These are phyloP conservation scores for Cataglyphis altisquamis DNA, from an alignment of 2,888 invertebrate genomes.

Conservation along the genomic window DNA sequence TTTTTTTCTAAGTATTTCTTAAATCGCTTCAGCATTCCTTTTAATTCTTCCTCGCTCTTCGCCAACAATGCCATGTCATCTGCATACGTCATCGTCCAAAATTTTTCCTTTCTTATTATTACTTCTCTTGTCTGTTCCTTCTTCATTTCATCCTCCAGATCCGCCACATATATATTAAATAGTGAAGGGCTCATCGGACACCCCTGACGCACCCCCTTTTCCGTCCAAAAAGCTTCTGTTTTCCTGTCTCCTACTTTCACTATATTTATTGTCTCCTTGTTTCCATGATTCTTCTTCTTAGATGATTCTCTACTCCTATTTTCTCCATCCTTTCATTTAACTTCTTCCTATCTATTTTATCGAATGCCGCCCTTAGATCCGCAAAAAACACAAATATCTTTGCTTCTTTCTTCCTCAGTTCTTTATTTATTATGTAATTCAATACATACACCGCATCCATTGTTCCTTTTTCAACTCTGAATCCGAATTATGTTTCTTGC, in stretches of 20 bases:
- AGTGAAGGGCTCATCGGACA: no score
- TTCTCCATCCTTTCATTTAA: background rate
- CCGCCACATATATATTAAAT: no score
- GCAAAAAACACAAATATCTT: conserved; percentile 29
- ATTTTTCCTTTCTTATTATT: background rate
- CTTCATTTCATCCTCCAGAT: no score
- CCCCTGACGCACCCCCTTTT: no score
- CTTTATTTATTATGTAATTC: conserved; percentile 14
- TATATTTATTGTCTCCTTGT: background rate
- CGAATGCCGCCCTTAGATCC: conserved; percentile 23
- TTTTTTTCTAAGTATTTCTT: background rate
- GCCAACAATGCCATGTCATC: background rate
- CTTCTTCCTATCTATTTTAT: conserved; percentile 13
- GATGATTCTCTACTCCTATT: background rate
- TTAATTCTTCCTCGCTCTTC: background rate
- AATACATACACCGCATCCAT: background rate
- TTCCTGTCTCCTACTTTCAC: background rate
- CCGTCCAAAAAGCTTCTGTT: background rate
- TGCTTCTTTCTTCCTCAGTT: conserved; percentile 14
- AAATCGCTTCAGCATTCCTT: background rate
- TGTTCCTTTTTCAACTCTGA: conserved; percentile 19
- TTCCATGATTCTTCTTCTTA: background rate
- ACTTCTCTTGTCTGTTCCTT: background rate
- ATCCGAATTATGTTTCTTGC: conserved; percentile 32
- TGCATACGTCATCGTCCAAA: background rate